Percentiles rank a stretch among this genome's conserved stretches.
These are phyloP conservation scores for Natrix natrix DNA, from an alignment of 2,797 vertebrate genomes.

Conservation along the genomic window DNA sequence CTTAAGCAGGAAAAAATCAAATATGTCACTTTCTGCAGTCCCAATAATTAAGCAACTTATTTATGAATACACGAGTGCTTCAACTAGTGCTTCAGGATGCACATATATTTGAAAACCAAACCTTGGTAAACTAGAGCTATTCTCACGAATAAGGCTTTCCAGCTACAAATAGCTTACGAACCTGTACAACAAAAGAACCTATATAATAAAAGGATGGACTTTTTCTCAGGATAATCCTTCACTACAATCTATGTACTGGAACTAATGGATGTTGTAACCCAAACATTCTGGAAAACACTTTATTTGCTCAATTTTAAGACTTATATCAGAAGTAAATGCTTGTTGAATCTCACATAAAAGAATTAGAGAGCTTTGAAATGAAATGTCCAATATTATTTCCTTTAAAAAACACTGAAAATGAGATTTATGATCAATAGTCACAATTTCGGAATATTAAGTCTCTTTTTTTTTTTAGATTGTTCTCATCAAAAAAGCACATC, in stretches of 20 bases:
- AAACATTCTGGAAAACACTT: neutral
- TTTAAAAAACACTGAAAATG: neutral
- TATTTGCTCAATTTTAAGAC: neutral
- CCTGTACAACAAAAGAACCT: neutral
- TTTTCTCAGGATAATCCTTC: neutral
- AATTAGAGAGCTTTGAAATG: neutral
- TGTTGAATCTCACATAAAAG: neutral
- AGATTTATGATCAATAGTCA: neutral
- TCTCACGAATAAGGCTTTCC: neutral
- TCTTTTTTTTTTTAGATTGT: neutral
- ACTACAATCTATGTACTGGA: neutral
- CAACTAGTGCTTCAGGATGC: neutral
- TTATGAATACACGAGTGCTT: neutral
- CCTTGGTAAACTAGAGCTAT: neutral
- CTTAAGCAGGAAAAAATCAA: constrained; percentile 67
- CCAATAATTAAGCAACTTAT: neutral
- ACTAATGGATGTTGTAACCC: neutral
- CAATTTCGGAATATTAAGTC: neutral
- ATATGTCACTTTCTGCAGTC: neutral
- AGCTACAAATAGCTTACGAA: neutral
- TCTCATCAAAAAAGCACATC: neutral
- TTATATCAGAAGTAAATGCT: neutral
- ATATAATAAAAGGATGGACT: neutral
- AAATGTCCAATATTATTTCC: neutral
- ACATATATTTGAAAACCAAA: constrained; percentile 5